Evolutionary conservation across 2,113 vertebrate species (phyloP).

Genomic region (Anoura caudifer): DNA sequence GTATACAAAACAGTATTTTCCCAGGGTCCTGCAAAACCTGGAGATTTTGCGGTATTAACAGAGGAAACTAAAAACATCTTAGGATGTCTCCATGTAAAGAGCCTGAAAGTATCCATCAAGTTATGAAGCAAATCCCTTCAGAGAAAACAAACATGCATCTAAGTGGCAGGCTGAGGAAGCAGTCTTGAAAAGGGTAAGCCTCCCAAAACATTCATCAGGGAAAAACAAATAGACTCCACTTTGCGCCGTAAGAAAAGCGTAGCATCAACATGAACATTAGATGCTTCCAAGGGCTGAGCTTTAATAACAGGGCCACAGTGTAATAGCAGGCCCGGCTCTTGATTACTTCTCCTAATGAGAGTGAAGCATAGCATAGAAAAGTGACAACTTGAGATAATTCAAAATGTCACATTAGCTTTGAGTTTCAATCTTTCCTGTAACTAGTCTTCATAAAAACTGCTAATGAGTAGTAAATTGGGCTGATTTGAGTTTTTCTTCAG

Average conservation of each 20-base stretch:
- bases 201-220: background rate
- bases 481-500: conserved; percentile 59
- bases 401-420: conserved; percentile 66
- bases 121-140: conserved; percentile 22
- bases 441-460: conserved; percentile 61
- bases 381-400: conserved; percentile 71
- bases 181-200: background rate
- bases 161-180: background rate
- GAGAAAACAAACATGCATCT: conserved; percentile 26
- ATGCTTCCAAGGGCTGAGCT: background rate
- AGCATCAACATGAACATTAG: background rate
- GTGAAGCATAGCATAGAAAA: conserved; percentile 51
- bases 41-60: background rate
- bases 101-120: background rate
- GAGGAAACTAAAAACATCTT: background rate
- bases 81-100: background rate
- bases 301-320: background rate
- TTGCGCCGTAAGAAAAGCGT: background rate
- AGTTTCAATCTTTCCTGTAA: conserved; percentile 66
- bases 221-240: background rate
- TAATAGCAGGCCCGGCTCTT: conserved; percentile 44
- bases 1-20: background rate
- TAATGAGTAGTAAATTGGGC: conserved; percentile 69
- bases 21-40: background rate
- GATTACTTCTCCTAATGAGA: conserved; percentile 68